Evolutionary conservation across 2,888 invertebrate species (phyloP), one percentile per base, ranked within the genome.

Genomic region (Sarcophaga variegata): DNA sequence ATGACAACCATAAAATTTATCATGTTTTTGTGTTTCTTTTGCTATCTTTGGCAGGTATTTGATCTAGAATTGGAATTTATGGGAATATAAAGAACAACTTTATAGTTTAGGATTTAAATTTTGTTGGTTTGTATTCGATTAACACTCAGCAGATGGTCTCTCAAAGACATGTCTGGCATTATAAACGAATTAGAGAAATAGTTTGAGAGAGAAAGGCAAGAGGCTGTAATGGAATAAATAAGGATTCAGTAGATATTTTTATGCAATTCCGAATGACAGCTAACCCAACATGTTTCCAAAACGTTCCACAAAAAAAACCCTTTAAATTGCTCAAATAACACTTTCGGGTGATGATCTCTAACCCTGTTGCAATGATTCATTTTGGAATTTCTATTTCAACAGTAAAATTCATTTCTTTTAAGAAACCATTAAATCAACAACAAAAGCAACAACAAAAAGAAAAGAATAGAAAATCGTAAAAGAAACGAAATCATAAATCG

Each of bases 1-100:
- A 91, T 92, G 91, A 90, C 90, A 90, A 89, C 89, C 90, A 86
- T 81, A 64, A 81, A 74, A 83, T 86, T 83, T 69, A 78, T 90
- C 90, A 89, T 89, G 88, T 2, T 54, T 54, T 14, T 54, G 3
- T 54, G 12, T 54, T 49, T 54, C 54, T 1, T 54, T 54, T 54
- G 89, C 89, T 88, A 90, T 88, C 87, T 80, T 87, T 64, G 25
- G 54, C 47, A 17, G 4, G 6, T 20, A 59, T 17, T 62, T 60
- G 62, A 62, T 62, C 62, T 20, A 62, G 62, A 54, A 54, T 54
- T 54, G 54, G 10, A 54, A 54, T 17, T 54, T 54, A 54, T 54
- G 17, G 54, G 37, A 37, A 8, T 37, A 37, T 8, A 0, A 37
- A 37, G 6, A 37, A 8, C 37, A 37, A 37, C 37, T 37, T 37